phyloP scores from a whole-genome alignment of 2,797 vertebrate species.

The Tarsius wallacei region DNA sequence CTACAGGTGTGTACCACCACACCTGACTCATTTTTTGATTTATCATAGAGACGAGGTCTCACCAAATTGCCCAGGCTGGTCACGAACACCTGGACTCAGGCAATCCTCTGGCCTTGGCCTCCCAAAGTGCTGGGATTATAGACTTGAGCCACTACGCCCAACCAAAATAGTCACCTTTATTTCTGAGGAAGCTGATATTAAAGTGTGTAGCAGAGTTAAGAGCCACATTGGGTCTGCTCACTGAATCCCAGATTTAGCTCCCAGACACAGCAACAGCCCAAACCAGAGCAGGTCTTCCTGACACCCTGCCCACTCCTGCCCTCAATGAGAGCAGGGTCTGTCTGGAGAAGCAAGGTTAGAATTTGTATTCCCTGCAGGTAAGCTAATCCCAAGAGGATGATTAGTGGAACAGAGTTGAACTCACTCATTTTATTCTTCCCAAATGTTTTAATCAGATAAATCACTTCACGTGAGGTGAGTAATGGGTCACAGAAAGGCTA shows the following conservation, averaged over 20 bases:
- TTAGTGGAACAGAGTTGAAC: conserved; percentile 16
- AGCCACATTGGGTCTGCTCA: background rate
- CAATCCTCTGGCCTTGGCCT: too few species aligned
- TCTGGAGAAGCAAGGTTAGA: background rate
- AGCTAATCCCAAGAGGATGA: background rate
- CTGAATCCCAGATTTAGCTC: background rate
- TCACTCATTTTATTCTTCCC: background rate
- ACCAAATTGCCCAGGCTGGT: too few species aligned
- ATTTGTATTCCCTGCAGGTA: background rate
- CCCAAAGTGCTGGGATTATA: too few species aligned
- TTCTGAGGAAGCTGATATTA: background rate
- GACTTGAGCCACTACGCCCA: too few species aligned
- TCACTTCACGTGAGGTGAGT: background rate
- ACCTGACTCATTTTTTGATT: too few species aligned
- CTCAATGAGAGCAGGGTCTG: background rate
- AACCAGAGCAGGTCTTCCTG: background rate
- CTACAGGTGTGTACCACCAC: too few species aligned
- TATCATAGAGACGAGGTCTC: too few species aligned
- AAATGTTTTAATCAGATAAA: background rate
- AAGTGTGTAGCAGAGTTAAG: background rate
- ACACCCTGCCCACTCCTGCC: background rate
- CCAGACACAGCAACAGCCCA: background rate
- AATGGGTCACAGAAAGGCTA: background rate
- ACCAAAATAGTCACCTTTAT: background rate
- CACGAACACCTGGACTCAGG: too few species aligned